Evolutionary conservation across 2,113 vertebrate genomes (phyloP).

Genomic region (Lucifuga dentata): DNA sequence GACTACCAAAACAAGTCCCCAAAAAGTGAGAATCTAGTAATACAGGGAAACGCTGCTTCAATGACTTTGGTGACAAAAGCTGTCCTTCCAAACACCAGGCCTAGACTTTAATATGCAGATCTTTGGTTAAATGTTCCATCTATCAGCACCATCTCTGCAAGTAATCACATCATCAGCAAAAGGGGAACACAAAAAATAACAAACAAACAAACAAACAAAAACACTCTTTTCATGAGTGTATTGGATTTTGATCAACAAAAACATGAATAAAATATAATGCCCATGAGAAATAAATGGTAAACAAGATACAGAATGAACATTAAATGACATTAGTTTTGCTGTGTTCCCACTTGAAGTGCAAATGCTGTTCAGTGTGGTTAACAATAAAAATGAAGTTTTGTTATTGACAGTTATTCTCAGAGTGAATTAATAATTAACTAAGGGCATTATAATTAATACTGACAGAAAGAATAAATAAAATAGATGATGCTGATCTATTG

Average conservation of each 20-base stretch:
- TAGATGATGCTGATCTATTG: conserved; percentile 50
- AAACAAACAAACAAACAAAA: too few relatives aligned
- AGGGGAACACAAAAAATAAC: conserved; percentile 3
- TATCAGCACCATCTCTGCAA: conserved; percentile 68
- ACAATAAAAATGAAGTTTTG: conserved; percentile 5
- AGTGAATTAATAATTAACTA: too few relatives aligned
- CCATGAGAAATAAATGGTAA: conserved; percentile 15
- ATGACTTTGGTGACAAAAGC: conserved; percentile 45
- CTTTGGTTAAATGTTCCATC: conserved; percentile 62
- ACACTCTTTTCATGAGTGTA: too few relatives aligned
- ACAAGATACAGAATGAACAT: neutral
- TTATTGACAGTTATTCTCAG: too few relatives aligned
- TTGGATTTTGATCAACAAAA: too few relatives aligned
- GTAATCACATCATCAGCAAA: conserved; percentile 49
- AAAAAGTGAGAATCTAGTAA: conserved; percentile 54
- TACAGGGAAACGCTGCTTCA: conserved; percentile 32
- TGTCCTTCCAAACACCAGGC: conserved; percentile 45
- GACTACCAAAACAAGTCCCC: conserved; percentile 38
- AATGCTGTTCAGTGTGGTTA: conserved; percentile 50
- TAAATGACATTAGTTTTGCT: conserved; percentile 46
- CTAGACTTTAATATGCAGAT: conserved; percentile 34
- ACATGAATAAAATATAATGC: conserved; percentile 20
- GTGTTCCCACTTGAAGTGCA: conserved; percentile 62
- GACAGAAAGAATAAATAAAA: conserved; percentile 44
- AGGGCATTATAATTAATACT: conserved; percentile 8